These are phyloP conservation scores for Drosophila tanythrix DNA, from an alignment of 2,888 invertebrate species.

Conservation along the genomic window DNA sequence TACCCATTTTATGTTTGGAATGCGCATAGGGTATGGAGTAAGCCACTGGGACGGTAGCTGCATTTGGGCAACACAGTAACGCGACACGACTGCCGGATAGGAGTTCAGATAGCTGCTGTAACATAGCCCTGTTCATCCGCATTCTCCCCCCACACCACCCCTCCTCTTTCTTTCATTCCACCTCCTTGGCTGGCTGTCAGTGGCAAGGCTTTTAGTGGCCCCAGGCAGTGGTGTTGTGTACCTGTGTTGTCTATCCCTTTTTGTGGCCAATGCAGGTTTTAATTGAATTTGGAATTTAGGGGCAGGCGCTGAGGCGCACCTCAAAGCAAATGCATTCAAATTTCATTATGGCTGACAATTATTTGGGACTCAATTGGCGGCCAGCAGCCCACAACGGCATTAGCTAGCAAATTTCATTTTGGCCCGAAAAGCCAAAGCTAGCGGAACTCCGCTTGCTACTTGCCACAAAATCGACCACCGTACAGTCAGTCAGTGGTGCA, in stretches of 20 bases:
- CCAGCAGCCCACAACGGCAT: slow-evolving; percentile 55
- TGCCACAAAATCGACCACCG: slow-evolving; percentile 10
- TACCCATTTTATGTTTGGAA: background rate
- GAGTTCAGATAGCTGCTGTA: slow-evolving; percentile 8
- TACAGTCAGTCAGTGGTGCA: background rate
- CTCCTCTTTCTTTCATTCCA: background rate
- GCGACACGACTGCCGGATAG: slow-evolving; percentile 8
- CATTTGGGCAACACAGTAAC: slow-evolving; percentile 46
- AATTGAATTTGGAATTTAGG: slow-evolving; percentile 72
- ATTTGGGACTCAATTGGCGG: slow-evolving; percentile 36
- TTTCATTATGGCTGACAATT: slow-evolving; percentile 56
- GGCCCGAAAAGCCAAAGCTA: slow-evolving; percentile 40
- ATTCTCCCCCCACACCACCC: background rate
- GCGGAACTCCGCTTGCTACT: background rate
- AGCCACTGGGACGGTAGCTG: slow-evolving; percentile 21
- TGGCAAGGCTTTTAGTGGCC: slow-evolving; percentile 18
- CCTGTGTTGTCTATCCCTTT: slow-evolving; percentile 8
- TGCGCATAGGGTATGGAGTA: background rate
- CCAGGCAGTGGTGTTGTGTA: slow-evolving; percentile 12
- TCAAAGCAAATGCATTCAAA: slow-evolving; percentile 48
- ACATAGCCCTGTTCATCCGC: background rate
- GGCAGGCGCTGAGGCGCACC: slow-evolving; percentile 11
- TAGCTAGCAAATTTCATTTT: slow-evolving; percentile 62
- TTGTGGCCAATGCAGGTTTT: slow-evolving; percentile 50
- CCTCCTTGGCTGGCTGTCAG: background rate